These are phyloP conservation scores for Antigone vipio DNA, from an alignment of 2,113 vertebrate species.

Conservation along the genomic window DNA sequence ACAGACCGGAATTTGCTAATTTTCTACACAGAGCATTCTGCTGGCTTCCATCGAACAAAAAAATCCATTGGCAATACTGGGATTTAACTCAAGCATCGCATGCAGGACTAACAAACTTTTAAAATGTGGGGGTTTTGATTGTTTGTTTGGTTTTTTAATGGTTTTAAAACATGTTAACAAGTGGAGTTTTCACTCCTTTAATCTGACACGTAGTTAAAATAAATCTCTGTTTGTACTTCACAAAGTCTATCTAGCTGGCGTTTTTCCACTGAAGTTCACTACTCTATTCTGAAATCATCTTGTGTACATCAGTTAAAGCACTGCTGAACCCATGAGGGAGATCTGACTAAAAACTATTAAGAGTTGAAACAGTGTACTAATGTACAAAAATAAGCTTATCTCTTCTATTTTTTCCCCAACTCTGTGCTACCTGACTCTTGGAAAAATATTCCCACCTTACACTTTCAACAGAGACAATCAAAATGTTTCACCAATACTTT, in stretches of 20 bases:
- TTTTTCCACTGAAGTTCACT: background rate
- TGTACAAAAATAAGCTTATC: background rate
- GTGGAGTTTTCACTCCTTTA: background rate
- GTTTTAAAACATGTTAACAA: background rate
- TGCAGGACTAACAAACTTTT: fast-evolving
- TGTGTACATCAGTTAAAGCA: background rate
- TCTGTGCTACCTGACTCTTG: background rate
- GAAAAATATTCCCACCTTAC: background rate
- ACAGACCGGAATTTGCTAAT: background rate
- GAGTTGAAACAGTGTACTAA: background rate
- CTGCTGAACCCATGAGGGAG: background rate
- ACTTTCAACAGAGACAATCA: background rate
- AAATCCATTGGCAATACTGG: background rate
- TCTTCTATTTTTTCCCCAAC: background rate
- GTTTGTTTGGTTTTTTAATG: background rate
- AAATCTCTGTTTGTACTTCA: background rate
- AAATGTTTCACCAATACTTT: background rate
- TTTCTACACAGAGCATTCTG: background rate
- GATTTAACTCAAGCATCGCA: background rate
- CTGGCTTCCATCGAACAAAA: background rate
- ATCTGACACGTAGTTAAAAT: background rate
- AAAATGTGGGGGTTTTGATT: background rate
- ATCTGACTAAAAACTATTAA: background rate
- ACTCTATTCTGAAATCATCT: background rate
- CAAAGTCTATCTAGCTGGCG: background rate